phyloP scores from a whole-genome alignment of 1,140 invertebrate genomes.

The Philaenus spumarius region DNA sequence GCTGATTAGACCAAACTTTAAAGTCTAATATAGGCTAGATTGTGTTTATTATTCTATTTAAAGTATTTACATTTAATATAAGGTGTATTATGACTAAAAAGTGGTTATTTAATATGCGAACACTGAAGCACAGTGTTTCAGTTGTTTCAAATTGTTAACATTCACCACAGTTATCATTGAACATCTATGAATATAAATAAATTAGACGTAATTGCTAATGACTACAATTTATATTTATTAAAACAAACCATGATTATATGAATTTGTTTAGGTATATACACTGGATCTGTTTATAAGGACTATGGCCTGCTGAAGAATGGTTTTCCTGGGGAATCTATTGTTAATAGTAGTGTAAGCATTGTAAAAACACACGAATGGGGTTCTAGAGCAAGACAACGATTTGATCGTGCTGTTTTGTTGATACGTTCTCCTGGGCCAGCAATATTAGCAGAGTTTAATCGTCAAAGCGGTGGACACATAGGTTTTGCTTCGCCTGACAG shows the following conservation, averaged over 20 bases:
- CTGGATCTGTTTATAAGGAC: conserved; percentile 73
- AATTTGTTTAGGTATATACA: conserved; percentile 50
- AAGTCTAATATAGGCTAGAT: too few relatives aligned
- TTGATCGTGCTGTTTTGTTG: conserved; percentile 58
- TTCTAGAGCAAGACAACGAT: conserved; percentile 47
- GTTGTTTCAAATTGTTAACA: too few relatives aligned
- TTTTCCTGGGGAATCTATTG: conserved; percentile 68
- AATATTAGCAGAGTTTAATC: conserved; percentile 65
- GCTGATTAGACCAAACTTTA: too few relatives aligned
- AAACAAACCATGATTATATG: neutral
- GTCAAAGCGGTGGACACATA: conserved; percentile 61
- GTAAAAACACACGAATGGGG: conserved; percentile 77
- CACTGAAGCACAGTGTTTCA: too few relatives aligned
- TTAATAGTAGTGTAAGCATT: conserved; percentile 63
- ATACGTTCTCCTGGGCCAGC: conserved; percentile 62
- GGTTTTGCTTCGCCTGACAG: conserved; percentile 58
- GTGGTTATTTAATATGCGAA: too few relatives aligned
- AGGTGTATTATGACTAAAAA: too few relatives aligned
- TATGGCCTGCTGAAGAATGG: conserved; percentile 63
- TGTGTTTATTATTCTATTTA: too few relatives aligned
- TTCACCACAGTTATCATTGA: too few relatives aligned
- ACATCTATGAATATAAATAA: too few relatives aligned
- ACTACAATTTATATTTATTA: neutral
- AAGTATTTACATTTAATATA: too few relatives aligned
- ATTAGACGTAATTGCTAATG: too few relatives aligned